Base-by-base conservation (phyloP, 1,140 invertebrate species). In the Belonocnema kinseyi region DNA sequence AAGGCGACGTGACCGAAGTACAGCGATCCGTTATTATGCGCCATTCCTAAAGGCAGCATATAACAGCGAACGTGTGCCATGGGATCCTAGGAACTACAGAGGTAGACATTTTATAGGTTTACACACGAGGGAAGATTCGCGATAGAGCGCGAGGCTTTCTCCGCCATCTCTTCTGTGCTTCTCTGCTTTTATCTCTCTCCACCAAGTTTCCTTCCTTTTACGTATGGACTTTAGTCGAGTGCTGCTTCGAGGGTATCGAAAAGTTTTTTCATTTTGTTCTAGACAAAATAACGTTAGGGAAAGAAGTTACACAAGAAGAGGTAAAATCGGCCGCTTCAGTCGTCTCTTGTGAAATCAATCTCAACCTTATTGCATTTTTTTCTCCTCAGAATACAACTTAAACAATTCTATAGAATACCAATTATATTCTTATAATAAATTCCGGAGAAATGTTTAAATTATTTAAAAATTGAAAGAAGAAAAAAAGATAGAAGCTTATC, bases 41-140 rank as follows among this genome's bases (percentile, higher is more conserved):
- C 61, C 61, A 66, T 66, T 40, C 61, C 33, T 14, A 16, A 66
- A 58, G 19, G 53, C 53, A 19, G 53, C 53, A 54, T 58, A 21
- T 58, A 21, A 58, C 56, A 58, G 19, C 21, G 26, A 66, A 66
- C 26, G 61, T 66, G 61, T 66, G 61, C 61, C 21, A 66, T 16
- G 21, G 14, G 40, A 66, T 66, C 26, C 13, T 40, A 2, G 50
- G 33, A 58, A 76, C 83, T 83, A 83, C 82, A 76, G 71, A 80
- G 77, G 73, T 74, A 76, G 58, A 80, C 77, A 81, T 74, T 86
- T 85, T 83, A 86, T 82, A 81, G 81, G 85, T 86, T 86, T 86
- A 83, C 85, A 85, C 83, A 77, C 72, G 61, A 76, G 71, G 75
- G 82, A 83, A 86, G 85, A 86, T 86, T 81, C 81, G 85, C 85